These are phyloP conservation scores for Natrix natrix DNA, from an alignment of 2,797 vertebrate species.

Conservation along the genomic window DNA sequence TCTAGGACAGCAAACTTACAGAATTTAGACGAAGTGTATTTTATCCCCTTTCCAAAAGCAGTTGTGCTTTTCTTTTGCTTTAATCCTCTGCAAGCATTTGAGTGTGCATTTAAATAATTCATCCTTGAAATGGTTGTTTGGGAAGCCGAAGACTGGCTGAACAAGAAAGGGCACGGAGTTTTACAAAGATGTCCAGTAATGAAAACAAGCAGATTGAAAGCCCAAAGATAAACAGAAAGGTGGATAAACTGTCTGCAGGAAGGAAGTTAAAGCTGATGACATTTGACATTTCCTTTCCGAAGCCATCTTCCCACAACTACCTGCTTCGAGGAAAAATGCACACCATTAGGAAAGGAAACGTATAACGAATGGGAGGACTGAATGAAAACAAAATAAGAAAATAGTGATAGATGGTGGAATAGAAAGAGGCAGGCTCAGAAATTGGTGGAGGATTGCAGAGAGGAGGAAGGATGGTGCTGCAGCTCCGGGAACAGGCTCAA, in stretches of 20 bases:
- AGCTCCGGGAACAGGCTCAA: not conserved
- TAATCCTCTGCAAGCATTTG: conserved; percentile 10
- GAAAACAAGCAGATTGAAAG: not conserved
- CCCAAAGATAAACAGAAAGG: conserved; percentile 15
- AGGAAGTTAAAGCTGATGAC: conserved; percentile 2
- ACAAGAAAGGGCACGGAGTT: not conserved
- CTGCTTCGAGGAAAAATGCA: not conserved
- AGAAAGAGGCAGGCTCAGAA: not conserved
- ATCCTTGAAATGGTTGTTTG: not conserved
- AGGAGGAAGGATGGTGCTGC: not conserved
- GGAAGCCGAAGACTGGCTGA: conserved; percentile 14
- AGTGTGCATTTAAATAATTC: conserved; percentile 4
- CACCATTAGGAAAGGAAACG: not conserved
- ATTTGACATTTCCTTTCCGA: conserved; percentile 16
- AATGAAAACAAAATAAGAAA: conserved; percentile 6
- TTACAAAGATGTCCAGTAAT: conserved; percentile 28
- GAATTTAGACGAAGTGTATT: not conserved
- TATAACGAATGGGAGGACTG: not conserved
- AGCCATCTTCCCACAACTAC: not conserved
- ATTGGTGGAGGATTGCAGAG: not conserved
- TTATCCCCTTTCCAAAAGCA: not conserved
- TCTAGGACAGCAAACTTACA: not conserved
- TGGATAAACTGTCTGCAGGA: conserved; percentile 34
- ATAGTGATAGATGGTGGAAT: conserved; percentile 17
- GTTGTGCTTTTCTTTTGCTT: not conserved